Conservation (phyloP, 2,113 vertebrate species). For the Ascaphus truei region DNA sequence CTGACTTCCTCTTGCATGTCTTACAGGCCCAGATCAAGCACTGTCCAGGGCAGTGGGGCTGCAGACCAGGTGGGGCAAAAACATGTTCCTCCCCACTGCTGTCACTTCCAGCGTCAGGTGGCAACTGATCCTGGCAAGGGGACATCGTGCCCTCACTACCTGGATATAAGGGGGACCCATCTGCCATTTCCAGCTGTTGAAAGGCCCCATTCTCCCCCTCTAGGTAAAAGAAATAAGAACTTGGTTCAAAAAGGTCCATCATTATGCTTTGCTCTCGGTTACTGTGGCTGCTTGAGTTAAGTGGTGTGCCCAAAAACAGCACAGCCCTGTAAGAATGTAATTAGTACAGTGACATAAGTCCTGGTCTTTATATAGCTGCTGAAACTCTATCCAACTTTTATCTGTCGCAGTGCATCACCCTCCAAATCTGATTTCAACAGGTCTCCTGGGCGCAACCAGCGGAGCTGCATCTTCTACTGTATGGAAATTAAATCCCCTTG, state of each 20-base stretch:
- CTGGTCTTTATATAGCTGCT: slow-evolving; percentile 91
- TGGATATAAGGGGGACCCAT: slow-evolving; percentile 84
- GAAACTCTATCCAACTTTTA: slow-evolving; percentile 93
- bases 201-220: slow-evolving; percentile 85
- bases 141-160: slow-evolving; percentile 82
- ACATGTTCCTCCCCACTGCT: slow-evolving; percentile 92
- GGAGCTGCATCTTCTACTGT: not conserved
- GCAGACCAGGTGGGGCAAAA: slow-evolving; percentile 84
- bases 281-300: slow-evolving; percentile 51
- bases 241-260: slow-evolving; percentile 99
- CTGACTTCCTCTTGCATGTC: slow-evolving; percentile 90
- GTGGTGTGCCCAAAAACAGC: slow-evolving; percentile 62
- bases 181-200: slow-evolving; percentile 85
- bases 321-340: slow-evolving; percentile 89
- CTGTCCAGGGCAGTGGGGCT: slow-evolving; percentile 86
- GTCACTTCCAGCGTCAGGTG: slow-evolving; percentile 79
- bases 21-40: slow-evolving; percentile 98
- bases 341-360: slow-evolving; percentile 92
- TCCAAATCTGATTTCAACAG: slow-evolving; percentile 67
- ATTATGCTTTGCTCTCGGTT: slow-evolving; percentile 77
- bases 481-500: slow-evolving; percentile 8
- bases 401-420: slow-evolving; percentile 82
- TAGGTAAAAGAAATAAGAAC: slow-evolving; percentile 93
- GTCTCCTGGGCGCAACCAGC: slow-evolving; percentile 49
- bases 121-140: slow-evolving; percentile 76